phyloP scores from a whole-genome alignment of 2,113 vertebrate species.

The Cyrtonyx montezumae region DNA sequence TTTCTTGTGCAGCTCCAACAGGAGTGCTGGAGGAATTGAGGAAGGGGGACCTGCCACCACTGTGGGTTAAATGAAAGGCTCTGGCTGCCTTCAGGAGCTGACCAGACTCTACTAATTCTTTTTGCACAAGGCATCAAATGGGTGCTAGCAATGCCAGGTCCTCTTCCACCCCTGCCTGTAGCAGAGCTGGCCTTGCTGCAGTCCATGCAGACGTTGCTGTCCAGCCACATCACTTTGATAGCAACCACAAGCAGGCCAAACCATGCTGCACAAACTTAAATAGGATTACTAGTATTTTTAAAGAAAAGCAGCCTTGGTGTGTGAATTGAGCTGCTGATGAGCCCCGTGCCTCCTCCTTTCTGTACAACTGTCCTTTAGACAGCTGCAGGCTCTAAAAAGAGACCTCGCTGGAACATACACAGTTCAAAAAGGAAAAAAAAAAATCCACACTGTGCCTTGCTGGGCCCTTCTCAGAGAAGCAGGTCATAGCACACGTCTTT shows the following conservation, averaged over 20 bases:
- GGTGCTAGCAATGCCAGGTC: not conserved
- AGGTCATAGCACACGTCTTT: slow-evolving; percentile 58
- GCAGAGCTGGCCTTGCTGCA: not conserved
- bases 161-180: not conserved
- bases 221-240: rapidly evolving
- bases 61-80: not conserved
- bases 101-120: not conserved
- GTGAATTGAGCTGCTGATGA: slow-evolving; percentile 9
- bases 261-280: not conserved
- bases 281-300: not conserved
- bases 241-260: not conserved
- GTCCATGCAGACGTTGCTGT: not conserved
- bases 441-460: slow-evolving; percentile 39
- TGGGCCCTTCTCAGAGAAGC: slow-evolving; percentile 13
- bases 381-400: slow-evolving; percentile 17
- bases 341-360: not conserved
- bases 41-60: not conserved
- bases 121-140: not conserved
- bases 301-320: not conserved
- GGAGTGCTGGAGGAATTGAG: not conserved
- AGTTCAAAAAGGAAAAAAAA: slow-evolving; percentile 26
- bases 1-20: not conserved
- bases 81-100: not conserved
- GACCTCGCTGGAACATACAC: slow-evolving; percentile 16
- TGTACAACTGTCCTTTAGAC: not conserved